These are phyloP conservation scores for Idris sp. DNA, from an alignment of 1,140 invertebrate species.

Conservation along the genomic window DNA sequence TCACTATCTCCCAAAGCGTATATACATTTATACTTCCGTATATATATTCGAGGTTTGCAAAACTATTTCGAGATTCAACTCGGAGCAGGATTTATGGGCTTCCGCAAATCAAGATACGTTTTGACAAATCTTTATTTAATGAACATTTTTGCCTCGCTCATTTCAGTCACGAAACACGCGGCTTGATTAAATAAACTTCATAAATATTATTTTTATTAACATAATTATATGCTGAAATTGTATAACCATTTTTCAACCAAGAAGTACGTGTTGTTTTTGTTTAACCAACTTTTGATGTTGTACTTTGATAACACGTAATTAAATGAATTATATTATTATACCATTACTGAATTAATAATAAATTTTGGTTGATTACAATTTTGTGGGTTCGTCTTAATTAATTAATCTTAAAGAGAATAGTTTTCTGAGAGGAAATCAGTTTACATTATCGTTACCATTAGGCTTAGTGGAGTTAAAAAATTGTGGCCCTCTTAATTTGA, in stretches of 20 bases:
- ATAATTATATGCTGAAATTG: too few species aligned
- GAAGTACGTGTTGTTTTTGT: too few species aligned
- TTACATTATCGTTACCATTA: too few species aligned
- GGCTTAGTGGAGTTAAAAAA: conserved; percentile 11
- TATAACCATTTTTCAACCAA: too few species aligned
- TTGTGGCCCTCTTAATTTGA: conserved; percentile 9
- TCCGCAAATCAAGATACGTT: conserved; percentile 17
- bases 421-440: too few species aligned
- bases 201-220: neutral
- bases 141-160: conserved; percentile 16
- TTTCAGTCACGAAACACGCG: conserved; percentile 10
- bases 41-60: conserved; percentile 16
- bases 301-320: too few species aligned
- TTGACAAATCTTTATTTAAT: conserved; percentile 38
- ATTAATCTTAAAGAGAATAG: too few species aligned
- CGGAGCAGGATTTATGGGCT: conserved; percentile 27
- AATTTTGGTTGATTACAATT: too few species aligned
- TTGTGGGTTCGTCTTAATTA: too few species aligned
- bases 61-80: conserved; percentile 37
- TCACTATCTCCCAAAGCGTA: conserved; percentile 36
- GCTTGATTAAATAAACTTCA: neutral
- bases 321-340: too few species aligned
- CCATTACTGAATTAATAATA: too few species aligned
- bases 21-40: conserved; percentile 36
- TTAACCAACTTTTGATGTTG: too few species aligned